These are phyloP conservation scores for Dinothrombium tinctorium DNA, from an alignment of 1,140 invertebrate species.

Conservation along the genomic window DNA sequence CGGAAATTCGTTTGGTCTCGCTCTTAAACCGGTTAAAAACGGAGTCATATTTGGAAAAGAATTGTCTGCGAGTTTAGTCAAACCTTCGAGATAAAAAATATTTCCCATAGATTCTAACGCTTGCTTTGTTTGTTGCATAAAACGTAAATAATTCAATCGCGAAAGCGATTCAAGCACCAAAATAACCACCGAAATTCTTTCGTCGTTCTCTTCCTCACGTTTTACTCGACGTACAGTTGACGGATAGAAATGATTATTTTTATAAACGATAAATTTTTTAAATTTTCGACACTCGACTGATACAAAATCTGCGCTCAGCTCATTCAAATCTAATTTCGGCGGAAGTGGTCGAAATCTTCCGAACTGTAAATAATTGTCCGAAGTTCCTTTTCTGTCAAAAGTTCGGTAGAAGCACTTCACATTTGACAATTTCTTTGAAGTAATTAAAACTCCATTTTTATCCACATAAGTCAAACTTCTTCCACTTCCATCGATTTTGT, in stretches of 20 bases:
- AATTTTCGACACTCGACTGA: neutral
- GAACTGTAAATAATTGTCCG: neutral
- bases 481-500: too few relatives aligned
- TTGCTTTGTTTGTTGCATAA: conserved; percentile 3
- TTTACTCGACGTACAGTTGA: too few relatives aligned
- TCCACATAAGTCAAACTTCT: too few relatives aligned
- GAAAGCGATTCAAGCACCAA: conserved; percentile 10
- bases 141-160: conserved; percentile 7
- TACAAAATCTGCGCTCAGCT: neutral
- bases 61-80: conserved; percentile 23
- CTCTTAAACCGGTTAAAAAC: conserved; percentile 21
- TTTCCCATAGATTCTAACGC: conserved; percentile 2
- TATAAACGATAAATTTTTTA: neutral
- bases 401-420: neutral
- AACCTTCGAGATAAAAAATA: conserved; percentile 20
- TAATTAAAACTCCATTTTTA: too few relatives aligned
- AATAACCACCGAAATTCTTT: conserved; percentile 6
- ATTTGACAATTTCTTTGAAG: too few relatives aligned
- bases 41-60: conserved; percentile 24
- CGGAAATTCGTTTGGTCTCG: too few relatives aligned
- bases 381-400: neutral
- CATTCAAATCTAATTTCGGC: neutral
- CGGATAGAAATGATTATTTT: neutral
- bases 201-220: neutral
- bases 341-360: neutral